Percentiles rank a stretch among this genome's conserved stretches.
These are phyloP conservation scores for Drosophila dives DNA, from an alignment of 2,888 invertebrate species.

Conservation along the genomic window DNA sequence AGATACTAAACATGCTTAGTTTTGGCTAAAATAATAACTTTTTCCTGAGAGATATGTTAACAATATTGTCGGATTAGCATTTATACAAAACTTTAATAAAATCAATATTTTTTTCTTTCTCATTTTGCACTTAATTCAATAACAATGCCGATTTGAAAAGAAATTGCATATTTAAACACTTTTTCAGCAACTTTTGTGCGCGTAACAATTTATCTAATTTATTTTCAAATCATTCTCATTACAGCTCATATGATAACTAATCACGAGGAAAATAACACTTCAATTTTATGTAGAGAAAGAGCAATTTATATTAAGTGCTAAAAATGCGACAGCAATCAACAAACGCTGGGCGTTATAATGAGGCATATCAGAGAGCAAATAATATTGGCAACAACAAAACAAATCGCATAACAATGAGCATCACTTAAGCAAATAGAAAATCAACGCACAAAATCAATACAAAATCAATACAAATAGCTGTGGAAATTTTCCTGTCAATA, in stretches of 20 bases:
- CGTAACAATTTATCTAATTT: constrained; percentile 1
- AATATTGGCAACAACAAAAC: constrained; percentile 46
- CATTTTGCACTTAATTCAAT: neutral
- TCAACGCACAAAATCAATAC: constrained; percentile 70
- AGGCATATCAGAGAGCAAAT: constrained; percentile 72
- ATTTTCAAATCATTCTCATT: constrained; percentile 7
- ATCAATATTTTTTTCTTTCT: neutral
- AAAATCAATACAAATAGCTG: constrained; percentile 71
- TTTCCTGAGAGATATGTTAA: neutral
- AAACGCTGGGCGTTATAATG: constrained; percentile 65
- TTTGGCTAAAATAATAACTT: neutral
- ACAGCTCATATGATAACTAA: constrained; percentile 22
- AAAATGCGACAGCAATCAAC: constrained; percentile 55
- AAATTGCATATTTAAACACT: neutral
- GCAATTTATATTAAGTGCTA: constrained; percentile 18
- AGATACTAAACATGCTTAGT: neutral
- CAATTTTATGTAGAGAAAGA: neutral
- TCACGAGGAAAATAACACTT: constrained; percentile 1
- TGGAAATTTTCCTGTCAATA: constrained; percentile 66
- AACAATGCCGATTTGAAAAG: neutral
- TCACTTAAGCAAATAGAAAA: constrained; percentile 76
- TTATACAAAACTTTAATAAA: neutral
- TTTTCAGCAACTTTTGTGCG: neutral
- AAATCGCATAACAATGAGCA: constrained; percentile 64
- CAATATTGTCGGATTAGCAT: neutral